A percentile compares a stretch with the other conserved stretches of the same genome.
Evolutionary conservation across 1,140 invertebrate species (phyloP).

Genomic region (Thaumatotibia leucotreta): DNA sequence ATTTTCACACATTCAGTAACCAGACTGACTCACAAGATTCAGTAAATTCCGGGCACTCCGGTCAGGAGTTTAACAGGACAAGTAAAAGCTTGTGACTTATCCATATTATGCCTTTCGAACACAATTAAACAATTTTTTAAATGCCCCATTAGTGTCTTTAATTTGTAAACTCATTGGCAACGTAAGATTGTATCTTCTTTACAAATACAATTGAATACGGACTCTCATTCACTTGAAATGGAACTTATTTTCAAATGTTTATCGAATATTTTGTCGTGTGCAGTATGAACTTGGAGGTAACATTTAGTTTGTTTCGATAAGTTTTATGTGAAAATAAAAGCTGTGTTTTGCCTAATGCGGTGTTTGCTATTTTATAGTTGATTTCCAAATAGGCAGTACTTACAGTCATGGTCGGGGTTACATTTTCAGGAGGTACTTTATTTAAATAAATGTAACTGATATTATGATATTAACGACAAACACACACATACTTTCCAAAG

Average conservation of each 20-base stretch:
- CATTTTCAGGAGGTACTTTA: too few relatives aligned
- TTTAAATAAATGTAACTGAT: too few relatives aligned
- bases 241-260: neutral
- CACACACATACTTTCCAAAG: too few relatives aligned
- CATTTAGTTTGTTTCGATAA: neutral
- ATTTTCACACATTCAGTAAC: too few relatives aligned
- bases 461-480: too few relatives aligned
- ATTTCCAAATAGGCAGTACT: neutral
- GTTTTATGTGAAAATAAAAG: constrained; percentile 6
- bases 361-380: neutral
- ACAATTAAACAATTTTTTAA: constrained; percentile 14
- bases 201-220: too few relatives aligned
- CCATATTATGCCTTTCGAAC: neutral
- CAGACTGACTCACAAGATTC: too few relatives aligned
- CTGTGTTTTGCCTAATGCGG: neutral
- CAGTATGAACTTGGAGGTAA: constrained; percentile 6
- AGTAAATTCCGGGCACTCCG: too few relatives aligned
- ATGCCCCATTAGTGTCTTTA: constrained; percentile 12
- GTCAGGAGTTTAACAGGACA: too few relatives aligned
- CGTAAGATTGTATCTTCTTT: constrained; percentile 7
- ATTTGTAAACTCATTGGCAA: constrained; percentile 12
- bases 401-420: neutral
- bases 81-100: neutral
- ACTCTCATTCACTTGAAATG: neutral
- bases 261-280: neutral